A percentile compares a stretch with the other conserved stretches of the same genome.
Evolutionary conservation across 2,797 vertebrate genomes (phyloP).

Genomic region (Myotis pilosus): DNA sequence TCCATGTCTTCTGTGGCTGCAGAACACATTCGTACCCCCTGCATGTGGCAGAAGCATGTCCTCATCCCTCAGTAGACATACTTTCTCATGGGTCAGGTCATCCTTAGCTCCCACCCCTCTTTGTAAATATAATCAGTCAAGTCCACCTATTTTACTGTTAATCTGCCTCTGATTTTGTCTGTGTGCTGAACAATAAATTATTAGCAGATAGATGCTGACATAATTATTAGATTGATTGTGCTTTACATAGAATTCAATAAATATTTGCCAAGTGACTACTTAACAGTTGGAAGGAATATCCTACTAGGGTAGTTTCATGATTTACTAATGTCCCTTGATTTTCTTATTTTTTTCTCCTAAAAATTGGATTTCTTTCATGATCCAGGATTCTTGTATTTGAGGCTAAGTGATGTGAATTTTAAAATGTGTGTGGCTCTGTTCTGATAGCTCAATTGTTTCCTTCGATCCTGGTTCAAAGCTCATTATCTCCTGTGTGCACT

Average conservation of each 20-base stretch:
- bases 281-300: not conserved
- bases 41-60: not conserved
- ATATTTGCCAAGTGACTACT: slow-evolving; percentile 9
- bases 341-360: slow-evolving; percentile 2
- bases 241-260: not conserved
- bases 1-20: not conserved
- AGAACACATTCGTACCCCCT: not conserved
- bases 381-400: not conserved
- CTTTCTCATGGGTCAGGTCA: not conserved
- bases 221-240: not conserved
- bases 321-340: not conserved
- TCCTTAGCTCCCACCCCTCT: not conserved
- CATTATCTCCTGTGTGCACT: not conserved
- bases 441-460: not conserved
- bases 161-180: slow-evolving; percentile 7
- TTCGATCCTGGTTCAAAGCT: not conserved
- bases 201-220: not conserved
- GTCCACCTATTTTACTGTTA: not conserved
- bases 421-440: not conserved
- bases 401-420: not conserved
- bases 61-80: not conserved
- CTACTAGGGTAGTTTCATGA: not conserved
- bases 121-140: not conserved
- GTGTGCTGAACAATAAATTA: not conserved
- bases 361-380: not conserved